phyloP scores from a whole-genome alignment of 2,797 vertebrate species.

The Poecilia wingei region DNA sequence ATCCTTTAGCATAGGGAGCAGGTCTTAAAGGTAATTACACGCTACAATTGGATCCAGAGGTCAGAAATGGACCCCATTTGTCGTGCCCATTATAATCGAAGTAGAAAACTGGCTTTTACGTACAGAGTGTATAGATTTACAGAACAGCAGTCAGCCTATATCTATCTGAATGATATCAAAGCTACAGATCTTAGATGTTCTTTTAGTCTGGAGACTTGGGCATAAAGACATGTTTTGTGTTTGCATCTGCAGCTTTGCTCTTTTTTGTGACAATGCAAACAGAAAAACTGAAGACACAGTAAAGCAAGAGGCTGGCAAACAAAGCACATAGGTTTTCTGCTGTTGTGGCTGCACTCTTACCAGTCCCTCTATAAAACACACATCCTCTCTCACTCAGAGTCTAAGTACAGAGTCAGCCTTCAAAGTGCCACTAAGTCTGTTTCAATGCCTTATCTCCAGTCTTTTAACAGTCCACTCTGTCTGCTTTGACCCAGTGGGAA shows the following conservation, averaged over 20 bases:
- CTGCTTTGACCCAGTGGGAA: constrained; percentile 62
- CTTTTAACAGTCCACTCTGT: constrained; percentile 57
- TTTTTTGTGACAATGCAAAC: background rate
- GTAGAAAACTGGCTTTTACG: constrained; percentile 50
- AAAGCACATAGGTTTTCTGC: background rate
- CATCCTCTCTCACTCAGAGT: constrained; percentile 16
- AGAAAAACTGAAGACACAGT: constrained; percentile 16
- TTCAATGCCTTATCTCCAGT: constrained; percentile 62
- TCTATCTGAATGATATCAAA: constrained; percentile 21
- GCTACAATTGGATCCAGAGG: constrained; percentile 73
- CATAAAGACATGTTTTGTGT: background rate
- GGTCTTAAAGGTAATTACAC: constrained; percentile 79
- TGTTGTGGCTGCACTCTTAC: background rate
- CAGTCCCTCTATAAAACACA: constrained; percentile 20
- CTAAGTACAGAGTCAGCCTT: constrained; percentile 18
- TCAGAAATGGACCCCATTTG: constrained; percentile 59
- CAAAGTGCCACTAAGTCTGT: constrained; percentile 63
- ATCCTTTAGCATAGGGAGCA: constrained; percentile 75
- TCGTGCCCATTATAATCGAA: constrained; percentile 59
- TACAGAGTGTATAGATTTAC: constrained; percentile 49
- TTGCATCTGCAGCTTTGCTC: background rate
- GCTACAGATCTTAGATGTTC: constrained; percentile 10
- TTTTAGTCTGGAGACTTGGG: constrained; percentile 5
- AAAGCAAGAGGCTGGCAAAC: constrained; percentile 8
- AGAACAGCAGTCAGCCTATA: constrained; percentile 26